A percentile compares a stretch with the other conserved stretches of the same genome.
phyloP scores from a whole-genome alignment of 2,113 vertebrate species.

The Suncus etruscus region DNA sequence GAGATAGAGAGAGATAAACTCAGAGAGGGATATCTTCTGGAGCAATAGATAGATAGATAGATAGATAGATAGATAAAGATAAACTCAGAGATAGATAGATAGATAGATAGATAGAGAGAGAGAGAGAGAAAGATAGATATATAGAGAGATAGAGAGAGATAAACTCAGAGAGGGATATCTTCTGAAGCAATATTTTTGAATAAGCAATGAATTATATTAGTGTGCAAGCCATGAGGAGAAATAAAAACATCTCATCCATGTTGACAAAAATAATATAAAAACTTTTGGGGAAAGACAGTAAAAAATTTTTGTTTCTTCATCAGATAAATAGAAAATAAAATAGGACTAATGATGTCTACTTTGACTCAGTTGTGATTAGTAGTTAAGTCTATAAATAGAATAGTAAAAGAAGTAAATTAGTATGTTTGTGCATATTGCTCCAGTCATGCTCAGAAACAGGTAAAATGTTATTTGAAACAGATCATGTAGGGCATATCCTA shows the following conservation, averaged over 20 bases:
- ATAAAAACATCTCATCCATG: too few relatives aligned
- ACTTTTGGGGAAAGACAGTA: background rate
- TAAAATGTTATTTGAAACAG: background rate
- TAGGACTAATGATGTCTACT: background rate
- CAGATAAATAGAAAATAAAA: slow-evolving; percentile 28
- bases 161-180: background rate
- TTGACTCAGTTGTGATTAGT: background rate
- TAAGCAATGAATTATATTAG: background rate
- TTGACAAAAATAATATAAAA: background rate
- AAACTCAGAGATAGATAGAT: too few relatives aligned
- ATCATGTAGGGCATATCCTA: background rate
- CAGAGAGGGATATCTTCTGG: background rate
- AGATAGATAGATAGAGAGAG: too few relatives aligned
- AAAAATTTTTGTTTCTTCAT: slow-evolving; percentile 34
- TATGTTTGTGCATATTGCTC: background rate
- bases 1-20: background rate
- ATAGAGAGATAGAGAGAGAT: background rate
- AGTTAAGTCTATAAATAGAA: slow-evolving; percentile 12
- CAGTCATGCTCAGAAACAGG: background rate
- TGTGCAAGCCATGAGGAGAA: background rate
- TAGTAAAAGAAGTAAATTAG: background rate
- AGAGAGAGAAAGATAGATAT: too few relatives aligned
- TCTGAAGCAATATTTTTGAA: background rate
- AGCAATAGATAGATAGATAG: background rate
- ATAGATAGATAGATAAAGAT: too few relatives aligned